Percentiles rank a stretch among this genome's conserved stretches.
phyloP scores from a whole-genome alignment of 2,113 vertebrate genomes.

The Butorides virescens region DNA sequence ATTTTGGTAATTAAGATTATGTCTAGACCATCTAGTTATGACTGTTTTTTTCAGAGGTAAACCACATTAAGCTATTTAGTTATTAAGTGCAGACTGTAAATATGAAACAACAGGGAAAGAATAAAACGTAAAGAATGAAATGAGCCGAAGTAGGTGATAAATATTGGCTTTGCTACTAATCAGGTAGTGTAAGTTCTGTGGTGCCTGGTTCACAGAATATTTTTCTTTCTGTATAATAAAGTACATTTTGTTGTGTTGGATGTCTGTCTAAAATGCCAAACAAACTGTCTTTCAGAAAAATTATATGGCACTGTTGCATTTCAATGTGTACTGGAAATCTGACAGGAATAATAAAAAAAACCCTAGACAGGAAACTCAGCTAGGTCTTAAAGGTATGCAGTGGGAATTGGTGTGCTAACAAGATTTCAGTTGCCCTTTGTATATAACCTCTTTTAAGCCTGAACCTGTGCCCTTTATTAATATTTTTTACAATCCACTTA shows the following conservation, averaged over 20 bases:
- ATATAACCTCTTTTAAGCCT: not conserved
- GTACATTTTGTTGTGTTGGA: constrained; percentile 56
- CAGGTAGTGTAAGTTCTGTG: constrained; percentile 26
- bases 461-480: not conserved
- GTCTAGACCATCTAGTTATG: constrained; percentile 18
- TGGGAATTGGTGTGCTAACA: constrained; percentile 15
- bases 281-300: constrained; percentile 61
- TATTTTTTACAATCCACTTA: not conserved
- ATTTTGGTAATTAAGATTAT: constrained; percentile 48
- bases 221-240: constrained; percentile 52
- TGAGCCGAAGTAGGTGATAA: constrained; percentile 45
- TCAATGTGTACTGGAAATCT: constrained; percentile 51
- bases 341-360: constrained; percentile 49
- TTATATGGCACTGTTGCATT: constrained; percentile 56
- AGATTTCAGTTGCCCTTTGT: not conserved
- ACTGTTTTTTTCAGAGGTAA: not conserved
- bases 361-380: not conserved
- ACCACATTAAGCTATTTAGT: constrained; percentile 8
- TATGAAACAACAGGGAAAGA: constrained; percentile 17
- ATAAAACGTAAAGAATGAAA: constrained; percentile 12
- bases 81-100: constrained; percentile 22
- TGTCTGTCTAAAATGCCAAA: constrained; percentile 64
- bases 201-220: constrained; percentile 35
- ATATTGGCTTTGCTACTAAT: constrained; percentile 26
- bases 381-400: constrained; percentile 12